A percentile compares a stretch with the other conserved stretches of the same genome.
phyloP scores from a whole-genome alignment of 1,140 invertebrate species.

The Phymorhynchus buccinoides region DNA sequence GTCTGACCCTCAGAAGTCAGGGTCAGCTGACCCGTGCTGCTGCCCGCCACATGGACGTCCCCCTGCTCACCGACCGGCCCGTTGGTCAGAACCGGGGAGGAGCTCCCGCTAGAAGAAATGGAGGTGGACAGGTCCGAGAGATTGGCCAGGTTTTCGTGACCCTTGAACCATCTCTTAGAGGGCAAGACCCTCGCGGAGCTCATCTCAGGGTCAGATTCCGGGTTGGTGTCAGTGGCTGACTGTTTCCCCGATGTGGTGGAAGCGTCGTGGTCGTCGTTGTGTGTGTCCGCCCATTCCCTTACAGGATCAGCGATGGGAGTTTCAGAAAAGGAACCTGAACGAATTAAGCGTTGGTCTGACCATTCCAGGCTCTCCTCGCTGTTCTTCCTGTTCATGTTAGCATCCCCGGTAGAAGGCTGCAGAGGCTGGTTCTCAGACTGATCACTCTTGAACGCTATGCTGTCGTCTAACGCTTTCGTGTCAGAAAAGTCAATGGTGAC shows the following conservation, averaged over 20 bases:
- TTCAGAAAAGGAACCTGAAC: constrained; percentile 61
- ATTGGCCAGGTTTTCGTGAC: constrained; percentile 54
- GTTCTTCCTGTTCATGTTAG: background rate
- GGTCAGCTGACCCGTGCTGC: background rate
- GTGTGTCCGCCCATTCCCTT: constrained; percentile 57
- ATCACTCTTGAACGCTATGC: background rate
- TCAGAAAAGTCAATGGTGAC: constrained; percentile 46
- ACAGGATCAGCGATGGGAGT: constrained; percentile 61
- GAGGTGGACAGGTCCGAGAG: constrained; percentile 52
- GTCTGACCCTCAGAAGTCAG: constrained; percentile 14
- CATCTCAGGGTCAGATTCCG: constrained; percentile 38
- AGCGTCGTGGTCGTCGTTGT: constrained; percentile 34
- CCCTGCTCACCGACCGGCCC: constrained; percentile 20
- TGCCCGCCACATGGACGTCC: background rate
- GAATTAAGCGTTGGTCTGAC: constrained; percentile 62
- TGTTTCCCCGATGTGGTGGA: constrained; percentile 17
- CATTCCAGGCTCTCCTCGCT: constrained; percentile 51
- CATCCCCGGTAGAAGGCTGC: too few species aligned
- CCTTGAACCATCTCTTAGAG: constrained; percentile 37
- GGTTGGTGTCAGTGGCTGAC: constrained; percentile 4
- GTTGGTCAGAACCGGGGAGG: constrained; percentile 39
- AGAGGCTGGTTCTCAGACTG: background rate
- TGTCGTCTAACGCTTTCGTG: constrained; percentile 6
- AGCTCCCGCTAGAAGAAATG: constrained; percentile 47
- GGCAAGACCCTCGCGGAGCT: constrained; percentile 39